Conservation (phyloP, 2,888 invertebrate genomes). For the Masnerella sp. region DNA sequence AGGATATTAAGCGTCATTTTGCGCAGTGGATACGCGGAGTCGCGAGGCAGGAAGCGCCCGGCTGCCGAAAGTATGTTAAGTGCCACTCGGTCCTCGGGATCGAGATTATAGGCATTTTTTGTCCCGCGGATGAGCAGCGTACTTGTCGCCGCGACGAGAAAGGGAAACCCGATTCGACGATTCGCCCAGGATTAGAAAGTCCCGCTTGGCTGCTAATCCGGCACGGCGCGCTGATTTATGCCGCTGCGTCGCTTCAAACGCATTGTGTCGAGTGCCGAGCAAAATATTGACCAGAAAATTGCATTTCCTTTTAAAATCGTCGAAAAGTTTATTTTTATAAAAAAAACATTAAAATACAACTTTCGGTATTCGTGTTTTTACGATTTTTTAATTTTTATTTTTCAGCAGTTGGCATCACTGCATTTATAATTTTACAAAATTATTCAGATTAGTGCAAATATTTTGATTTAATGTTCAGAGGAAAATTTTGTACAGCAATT, state of each 20-base stretch:
- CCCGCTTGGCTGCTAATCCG: constrained; percentile 8
- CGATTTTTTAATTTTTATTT: no score
- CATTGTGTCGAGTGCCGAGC: neutral
- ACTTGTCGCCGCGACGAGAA: constrained; percentile 20
- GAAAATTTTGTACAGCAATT: no score
- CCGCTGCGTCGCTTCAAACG: neutral
- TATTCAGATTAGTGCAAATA: no score
- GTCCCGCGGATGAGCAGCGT: no score
- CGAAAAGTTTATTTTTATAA: no score
- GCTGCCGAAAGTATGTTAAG: constrained; percentile 50
- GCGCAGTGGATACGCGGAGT: constrained; percentile 24
- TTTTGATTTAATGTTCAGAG: no score
- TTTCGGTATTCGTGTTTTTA: no score
- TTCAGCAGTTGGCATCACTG: no score
- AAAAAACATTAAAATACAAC: no score
- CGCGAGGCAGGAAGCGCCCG: constrained; percentile 23
- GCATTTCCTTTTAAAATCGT: neutral
- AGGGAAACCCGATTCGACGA: constrained; percentile 25
- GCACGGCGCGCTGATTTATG: constrained; percentile 7
- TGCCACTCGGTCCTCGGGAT: constrained; percentile 38
- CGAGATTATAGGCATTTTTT: constrained; percentile 36
- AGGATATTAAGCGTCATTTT: constrained; percentile 41
- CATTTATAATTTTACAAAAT: no score
- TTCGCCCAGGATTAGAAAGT: constrained; percentile 25
- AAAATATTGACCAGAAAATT: neutral